phyloP scores from a whole-genome alignment of 2,797 vertebrate genomes.

The Darevskia nairensis region DNA sequence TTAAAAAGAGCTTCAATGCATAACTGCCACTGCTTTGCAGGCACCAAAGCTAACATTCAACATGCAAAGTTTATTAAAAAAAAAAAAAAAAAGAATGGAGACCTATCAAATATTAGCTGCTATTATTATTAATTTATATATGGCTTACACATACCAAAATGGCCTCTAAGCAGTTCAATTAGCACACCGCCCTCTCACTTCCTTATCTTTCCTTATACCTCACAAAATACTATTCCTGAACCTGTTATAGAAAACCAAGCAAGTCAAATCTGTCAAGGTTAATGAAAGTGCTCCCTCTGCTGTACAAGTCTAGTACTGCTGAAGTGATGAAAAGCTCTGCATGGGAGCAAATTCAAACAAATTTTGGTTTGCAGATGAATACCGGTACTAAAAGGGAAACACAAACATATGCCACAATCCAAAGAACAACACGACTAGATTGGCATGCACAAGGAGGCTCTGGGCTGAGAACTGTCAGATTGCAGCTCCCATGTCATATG shows the following conservation, averaged over 20 bases:
- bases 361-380: neutral
- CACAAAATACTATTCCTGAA: neutral
- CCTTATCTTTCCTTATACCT: neutral
- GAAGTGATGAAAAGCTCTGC: neutral
- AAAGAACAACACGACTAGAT: neutral
- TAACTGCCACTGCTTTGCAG: neutral
- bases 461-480: neutral
- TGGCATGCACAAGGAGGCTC: neutral
- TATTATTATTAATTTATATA: too few relatives aligned
- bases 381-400: neutral
- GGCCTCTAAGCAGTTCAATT: neutral
- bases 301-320: conserved; percentile 7
- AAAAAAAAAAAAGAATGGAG: neutral
- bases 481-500: neutral
- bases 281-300: conserved; percentile 38
- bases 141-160: too few relatives aligned
- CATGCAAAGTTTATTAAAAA: neutral
- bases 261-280: conserved; percentile 24
- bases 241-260: neutral
- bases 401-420: neutral
- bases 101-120: neutral
- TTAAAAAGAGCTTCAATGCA: neutral
- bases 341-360: too few relatives aligned
- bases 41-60: neutral
- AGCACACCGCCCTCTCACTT: neutral